phyloP scores from a whole-genome alignment of 2,113 vertebrate genomes.

The Syrrhaptes paradoxus region DNA sequence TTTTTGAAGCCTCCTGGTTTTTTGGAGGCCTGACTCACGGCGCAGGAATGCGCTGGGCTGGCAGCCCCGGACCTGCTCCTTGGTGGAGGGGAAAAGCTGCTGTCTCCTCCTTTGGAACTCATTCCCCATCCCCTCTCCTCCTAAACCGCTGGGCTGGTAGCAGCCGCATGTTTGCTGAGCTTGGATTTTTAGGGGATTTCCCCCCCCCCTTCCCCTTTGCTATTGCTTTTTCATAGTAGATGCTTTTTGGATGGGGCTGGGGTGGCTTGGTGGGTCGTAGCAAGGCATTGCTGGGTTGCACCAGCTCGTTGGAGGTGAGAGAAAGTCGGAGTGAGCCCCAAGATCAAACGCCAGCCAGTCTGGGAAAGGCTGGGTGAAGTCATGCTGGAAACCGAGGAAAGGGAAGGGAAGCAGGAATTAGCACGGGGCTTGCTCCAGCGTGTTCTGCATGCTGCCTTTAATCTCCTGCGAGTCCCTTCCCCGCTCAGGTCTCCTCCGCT shows the following conservation, averaged over 20 bases:
- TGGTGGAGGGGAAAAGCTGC: not conserved
- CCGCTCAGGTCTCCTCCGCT: not conserved
- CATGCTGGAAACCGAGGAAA: not conserved
- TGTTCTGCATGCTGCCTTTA: conserved; percentile 32
- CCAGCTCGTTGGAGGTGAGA: not conserved
- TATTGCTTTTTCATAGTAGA: not conserved
- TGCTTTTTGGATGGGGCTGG: not conserved
- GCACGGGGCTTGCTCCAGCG: conserved; percentile 37
- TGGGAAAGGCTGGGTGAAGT: conserved; percentile 6
- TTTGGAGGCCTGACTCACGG: conserved; percentile 35
- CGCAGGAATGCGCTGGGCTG: conserved; percentile 51
- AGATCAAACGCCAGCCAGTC: not conserved
- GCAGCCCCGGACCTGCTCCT: conserved; percentile 51
- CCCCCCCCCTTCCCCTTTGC: not conserved
- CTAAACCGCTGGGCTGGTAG: conserved; percentile 17
- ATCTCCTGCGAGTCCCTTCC: conserved; percentile 31
- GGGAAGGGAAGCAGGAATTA: conserved; percentile 48
- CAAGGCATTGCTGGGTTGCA: not conserved
- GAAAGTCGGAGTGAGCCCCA: not conserved
- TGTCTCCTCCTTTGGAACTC: not conserved
- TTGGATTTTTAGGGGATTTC: not conserved
- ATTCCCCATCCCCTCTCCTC: not conserved
- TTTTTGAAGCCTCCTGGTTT: conserved; percentile 53
- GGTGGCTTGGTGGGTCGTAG: not conserved
- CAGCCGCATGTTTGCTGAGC: conserved; percentile 49